Evolutionary conservation across 2,888 invertebrate genomes (phyloP).

Genomic region (Belgica antarctica): DNA sequence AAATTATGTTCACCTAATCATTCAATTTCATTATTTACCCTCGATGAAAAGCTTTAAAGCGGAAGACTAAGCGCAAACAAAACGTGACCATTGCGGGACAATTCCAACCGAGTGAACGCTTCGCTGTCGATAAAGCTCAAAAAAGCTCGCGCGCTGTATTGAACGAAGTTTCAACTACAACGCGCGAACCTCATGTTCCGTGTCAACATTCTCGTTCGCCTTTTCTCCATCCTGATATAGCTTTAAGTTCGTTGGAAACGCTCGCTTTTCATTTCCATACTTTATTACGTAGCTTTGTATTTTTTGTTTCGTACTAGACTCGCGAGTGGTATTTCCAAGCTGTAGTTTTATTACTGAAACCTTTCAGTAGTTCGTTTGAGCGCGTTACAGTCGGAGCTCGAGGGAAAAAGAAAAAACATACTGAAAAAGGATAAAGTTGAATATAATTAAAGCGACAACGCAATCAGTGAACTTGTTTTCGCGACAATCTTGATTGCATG

Average conservation of each 20-base stretch:
- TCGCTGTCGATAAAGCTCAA: no score
- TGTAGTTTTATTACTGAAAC: background rate
- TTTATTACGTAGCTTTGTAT: background rate
- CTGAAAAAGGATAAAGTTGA: background rate
- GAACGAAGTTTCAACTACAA: no score
- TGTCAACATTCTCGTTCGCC: background rate
- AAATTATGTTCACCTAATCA: no score
- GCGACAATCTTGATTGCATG: background rate
- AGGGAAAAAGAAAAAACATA: background rate
- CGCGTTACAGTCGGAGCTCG: constrained; percentile 3
- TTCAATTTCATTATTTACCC: no score
- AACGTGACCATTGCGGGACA: no score
- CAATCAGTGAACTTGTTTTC: constrained; percentile 8
- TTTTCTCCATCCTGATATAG: background rate
- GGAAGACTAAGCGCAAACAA: no score
- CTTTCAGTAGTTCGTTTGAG: constrained; percentile 1
- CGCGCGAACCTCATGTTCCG: background rate
- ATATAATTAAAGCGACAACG: background rate
- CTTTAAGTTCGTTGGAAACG: no score
- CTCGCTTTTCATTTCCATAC: constrained; percentile 4
- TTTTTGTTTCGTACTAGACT: constrained; percentile 18
- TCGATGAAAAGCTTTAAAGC: no score
- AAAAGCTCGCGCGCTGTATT: no score
- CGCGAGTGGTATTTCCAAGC: background rate
- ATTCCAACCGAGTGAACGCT: no score